phyloP scores from a whole-genome alignment of 2,113 vertebrate genomes.

The Dermatemys mawii region DNA sequence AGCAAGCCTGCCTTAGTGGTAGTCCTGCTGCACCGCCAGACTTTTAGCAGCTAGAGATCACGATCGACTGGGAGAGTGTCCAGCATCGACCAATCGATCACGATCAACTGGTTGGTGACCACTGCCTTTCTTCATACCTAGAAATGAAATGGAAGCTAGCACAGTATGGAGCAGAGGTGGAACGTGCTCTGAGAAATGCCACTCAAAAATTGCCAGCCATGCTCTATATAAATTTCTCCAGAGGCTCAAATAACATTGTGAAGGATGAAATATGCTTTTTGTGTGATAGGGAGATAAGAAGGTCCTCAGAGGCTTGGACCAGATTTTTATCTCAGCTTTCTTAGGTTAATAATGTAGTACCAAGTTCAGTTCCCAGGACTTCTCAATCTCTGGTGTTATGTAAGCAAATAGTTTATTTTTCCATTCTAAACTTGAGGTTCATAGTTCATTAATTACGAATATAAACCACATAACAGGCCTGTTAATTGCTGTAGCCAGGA shows the following conservation, averaged over 20 bases:
- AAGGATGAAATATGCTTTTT: slow-evolving; percentile 27
- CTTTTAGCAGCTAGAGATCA: too few relatives aligned
- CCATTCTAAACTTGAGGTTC: slow-evolving; percentile 17
- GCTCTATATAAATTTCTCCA: background rate
- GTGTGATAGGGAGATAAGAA: slow-evolving; percentile 28
- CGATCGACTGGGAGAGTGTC: too few relatives aligned
- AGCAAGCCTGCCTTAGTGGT: too few relatives aligned
- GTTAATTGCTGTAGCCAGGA: background rate
- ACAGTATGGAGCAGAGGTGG: background rate
- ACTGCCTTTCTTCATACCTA: background rate
- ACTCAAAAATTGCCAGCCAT: background rate
- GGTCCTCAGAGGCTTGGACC: slow-evolving; percentile 24
- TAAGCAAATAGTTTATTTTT: slow-evolving; percentile 66
- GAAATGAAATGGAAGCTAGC: background rate
- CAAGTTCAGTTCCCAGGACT: slow-evolving; percentile 68
- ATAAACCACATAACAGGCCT: background rate
- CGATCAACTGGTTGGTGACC: too few relatives aligned
- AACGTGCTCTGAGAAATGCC: background rate
- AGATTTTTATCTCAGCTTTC: slow-evolving; percentile 52
- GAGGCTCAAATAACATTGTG: background rate
- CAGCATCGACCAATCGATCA: too few relatives aligned
- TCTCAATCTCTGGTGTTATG: slow-evolving; percentile 64
- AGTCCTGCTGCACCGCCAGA: too few relatives aligned
- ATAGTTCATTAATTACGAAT: slow-evolving; percentile 37
- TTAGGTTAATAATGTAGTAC: slow-evolving; percentile 15